phyloP scores from a whole-genome alignment of 2,113 vertebrate species.

The Guaruba guarouba region DNA sequence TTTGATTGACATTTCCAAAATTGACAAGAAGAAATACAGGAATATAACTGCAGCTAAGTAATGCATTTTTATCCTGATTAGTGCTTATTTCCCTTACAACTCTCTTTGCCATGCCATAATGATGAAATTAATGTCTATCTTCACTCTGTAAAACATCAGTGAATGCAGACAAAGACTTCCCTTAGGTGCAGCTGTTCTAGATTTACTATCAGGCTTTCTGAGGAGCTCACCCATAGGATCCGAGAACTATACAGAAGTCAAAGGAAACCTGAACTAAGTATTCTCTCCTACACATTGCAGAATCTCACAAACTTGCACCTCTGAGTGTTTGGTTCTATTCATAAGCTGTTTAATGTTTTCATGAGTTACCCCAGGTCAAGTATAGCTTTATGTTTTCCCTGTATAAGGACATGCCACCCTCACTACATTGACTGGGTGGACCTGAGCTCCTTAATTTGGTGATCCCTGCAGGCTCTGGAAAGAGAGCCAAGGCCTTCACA shows the following conservation, averaged over 20 bases:
- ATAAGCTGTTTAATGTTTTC: neutral
- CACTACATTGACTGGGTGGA: neutral
- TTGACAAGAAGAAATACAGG: neutral
- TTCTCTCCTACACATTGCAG: neutral
- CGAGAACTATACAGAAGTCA: neutral
- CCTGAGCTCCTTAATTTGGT: neutral
- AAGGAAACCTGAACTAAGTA: neutral
- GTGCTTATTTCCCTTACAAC: neutral
- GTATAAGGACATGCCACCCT: neutral
- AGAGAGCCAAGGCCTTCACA: neutral
- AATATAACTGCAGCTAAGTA: neutral
- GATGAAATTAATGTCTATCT: neutral
- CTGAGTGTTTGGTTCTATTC: neutral
- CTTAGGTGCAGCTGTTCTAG: neutral
- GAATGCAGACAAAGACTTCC: neutral
- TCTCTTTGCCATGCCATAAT: neutral
- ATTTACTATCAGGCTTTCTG: neutral
- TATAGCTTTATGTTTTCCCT: neutral
- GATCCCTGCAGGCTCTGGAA: neutral
- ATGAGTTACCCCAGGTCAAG: neutral
- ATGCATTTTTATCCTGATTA: neutral
- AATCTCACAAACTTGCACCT: neutral
- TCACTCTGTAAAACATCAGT: conserved; percentile 10
- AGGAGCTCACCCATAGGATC: neutral
- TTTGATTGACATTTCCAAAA: conserved; percentile 5